Conservation (phyloP, 2,797 vertebrate genomes). For the Gymnopithys bicolor region DNA sequence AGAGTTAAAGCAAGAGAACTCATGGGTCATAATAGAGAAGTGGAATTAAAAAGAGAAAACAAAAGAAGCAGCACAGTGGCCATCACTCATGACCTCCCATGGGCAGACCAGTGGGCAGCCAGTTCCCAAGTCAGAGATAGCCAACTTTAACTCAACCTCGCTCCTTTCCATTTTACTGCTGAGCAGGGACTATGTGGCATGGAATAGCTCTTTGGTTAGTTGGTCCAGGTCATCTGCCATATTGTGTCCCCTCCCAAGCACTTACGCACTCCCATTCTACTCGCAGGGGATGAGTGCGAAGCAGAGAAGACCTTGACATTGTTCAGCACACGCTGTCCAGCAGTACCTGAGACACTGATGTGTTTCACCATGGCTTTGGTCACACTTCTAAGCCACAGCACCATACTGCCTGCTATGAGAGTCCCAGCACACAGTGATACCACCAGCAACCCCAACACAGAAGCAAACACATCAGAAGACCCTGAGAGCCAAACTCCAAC, state of each 20-base stretch:
- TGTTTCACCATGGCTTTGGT: neutral
- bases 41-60: neutral
- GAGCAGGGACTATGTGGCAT: neutral
- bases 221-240: neutral
- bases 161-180: neutral
- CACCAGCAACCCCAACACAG: neutral
- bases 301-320: neutral
- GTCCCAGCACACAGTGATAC: rapidly evolving
- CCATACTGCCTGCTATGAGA: rapidly evolving
- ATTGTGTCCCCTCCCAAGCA: neutral
- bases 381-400: neutral
- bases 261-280: rapidly evolving
- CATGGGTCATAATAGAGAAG: neutral
- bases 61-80: neutral
- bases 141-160: rapidly evolving
- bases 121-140: neutral
- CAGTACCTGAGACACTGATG: rapidly evolving
- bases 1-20: neutral
- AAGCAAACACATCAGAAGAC: neutral
- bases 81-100: neutral
- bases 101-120: neutral
- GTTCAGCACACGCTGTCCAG: neutral
- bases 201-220: neutral
- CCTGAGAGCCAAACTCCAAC: neutral
- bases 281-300: neutral